Evolutionary conservation across 2,888 invertebrate species (phyloP), one percentile per base, ranked within the genome.

Genomic region (Anoplius nigerrimus): DNA sequence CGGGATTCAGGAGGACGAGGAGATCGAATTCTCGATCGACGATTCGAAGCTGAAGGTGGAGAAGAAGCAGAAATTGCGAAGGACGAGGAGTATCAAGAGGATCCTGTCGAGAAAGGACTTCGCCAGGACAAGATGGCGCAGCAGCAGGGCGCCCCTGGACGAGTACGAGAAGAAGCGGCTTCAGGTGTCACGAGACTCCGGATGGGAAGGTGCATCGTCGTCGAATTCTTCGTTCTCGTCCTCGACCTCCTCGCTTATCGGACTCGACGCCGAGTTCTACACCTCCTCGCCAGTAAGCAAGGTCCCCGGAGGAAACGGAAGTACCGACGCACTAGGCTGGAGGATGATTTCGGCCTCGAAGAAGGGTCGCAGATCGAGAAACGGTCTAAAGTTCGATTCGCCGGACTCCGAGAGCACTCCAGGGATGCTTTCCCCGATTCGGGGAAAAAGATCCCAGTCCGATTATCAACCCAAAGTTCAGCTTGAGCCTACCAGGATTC

Each of bases 141-240:
- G 11, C 11, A 34, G 11, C 34, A 34, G 34, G 34, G 34, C 34
- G 11, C 45, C 66, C 1, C 4, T 57, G 46, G 55, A 64, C 18
- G 58, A 70, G 21, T 59, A 34, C 16, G 62, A 53, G 2, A 67
- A 62, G 58, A 53, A 55, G 45, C 58, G 55, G 8, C 5, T 58
- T 48, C 51, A 62, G 52, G 8, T 59, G 4, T 60, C 53, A 0
- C 20, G 22, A 11, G 56, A 57, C 13, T 56, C 45, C 11, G 43
- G 20, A 1, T 51, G 58, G 42, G 57, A 58, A 0, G 20, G 21
- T 0, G 8, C 11, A 2, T 61, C 64, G 20, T 43, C 18, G 0
- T 42, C 20, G 11, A 63, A 48, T 16, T 16, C 48, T n/a, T 48
- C 48, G 16, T 48, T 34, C 11, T 34, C 67, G 3, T 42, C 46